Evolutionary conservation across 2,888 invertebrate species (phyloP), one percentile per base, ranked within the genome.

Genomic region (Lasioglossum leucozonium): DNA sequence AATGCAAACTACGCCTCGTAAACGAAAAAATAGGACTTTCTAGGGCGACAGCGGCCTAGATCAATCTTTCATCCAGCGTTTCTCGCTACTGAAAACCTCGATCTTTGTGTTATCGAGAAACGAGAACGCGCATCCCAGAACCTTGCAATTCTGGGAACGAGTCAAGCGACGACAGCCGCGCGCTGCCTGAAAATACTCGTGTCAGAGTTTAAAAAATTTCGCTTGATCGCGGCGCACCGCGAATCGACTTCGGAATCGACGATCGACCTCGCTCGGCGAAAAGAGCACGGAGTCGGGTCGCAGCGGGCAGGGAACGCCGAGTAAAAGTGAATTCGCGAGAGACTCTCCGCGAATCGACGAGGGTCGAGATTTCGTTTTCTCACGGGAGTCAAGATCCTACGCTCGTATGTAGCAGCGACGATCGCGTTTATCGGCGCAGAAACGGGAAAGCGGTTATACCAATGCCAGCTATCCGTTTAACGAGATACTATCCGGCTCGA

Each of bases 311-410:
- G n/a, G n/a, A 69, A 69, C 67, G 55, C 51, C 37, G 42, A 67
- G 86, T 88, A 91, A 88, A 88, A 85, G 84, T 88, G 84, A 86
- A 84, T 85, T 81, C 55, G 76, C 81, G 74, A 75, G 74, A 75
- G 87, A 18, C 6, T 62, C 62, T 40, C 62, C 62, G 76, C 72
- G 81, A 16, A 71, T 58, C 79, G 82, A 85, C 88, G 89, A 89
- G 88, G 89, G 81, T 84, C 83, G 72, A n/a, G n/a, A 77, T 44
- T 69, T 74, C 75, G 80, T 89, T 89, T 89, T 91, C 91, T 89
- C 88, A 89, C 84, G 86, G 77, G 76, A 73, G n/a, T 67, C 71
- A 62, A 69, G 62, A 11, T 65, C 67, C 69, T 67, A 82, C 34
- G 79, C 82, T 42, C 67, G 44, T 62, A 69, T 47, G 47, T 51